A percentile compares a stretch with the other conserved stretches of the same genome.
Conservation (phyloP, 2,797 vertebrate genomes). For the Calcarius lapponicus region DNA sequence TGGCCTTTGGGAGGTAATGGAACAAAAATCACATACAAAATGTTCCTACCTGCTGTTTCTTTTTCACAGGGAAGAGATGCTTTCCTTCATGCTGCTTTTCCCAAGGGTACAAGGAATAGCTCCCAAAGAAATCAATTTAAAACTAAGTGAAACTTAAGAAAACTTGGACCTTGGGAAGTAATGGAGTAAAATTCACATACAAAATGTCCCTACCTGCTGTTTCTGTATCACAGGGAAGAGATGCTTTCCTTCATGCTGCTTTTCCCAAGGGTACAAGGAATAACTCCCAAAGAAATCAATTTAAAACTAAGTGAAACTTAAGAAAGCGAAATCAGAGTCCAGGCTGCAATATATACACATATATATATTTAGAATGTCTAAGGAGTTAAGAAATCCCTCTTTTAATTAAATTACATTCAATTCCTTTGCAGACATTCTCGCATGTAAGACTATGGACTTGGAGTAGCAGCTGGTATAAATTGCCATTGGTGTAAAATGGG, state of each 20-base stretch:
- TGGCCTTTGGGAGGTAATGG: neutral
- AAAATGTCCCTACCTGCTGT: neutral
- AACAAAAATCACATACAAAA: neutral
- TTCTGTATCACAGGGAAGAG: neutral
- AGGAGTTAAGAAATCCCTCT: constrained; percentile 24
- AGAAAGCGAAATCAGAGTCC: constrained; percentile 26
- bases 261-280: neutral
- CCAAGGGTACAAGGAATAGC: neutral
- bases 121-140: constrained; percentile 8
- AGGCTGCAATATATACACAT: neutral
- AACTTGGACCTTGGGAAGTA: neutral
- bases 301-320: constrained; percentile 4
- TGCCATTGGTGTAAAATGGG: constrained; percentile 58
- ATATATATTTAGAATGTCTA: neutral
- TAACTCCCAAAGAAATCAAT: neutral
- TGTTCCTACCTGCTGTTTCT: neutral
- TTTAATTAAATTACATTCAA: constrained; percentile 44
- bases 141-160: constrained; percentile 1
- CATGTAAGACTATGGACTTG: neutral
- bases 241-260: neutral
- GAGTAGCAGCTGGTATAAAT: constrained; percentile 55
- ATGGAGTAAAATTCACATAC: neutral
- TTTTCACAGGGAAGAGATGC: neutral
- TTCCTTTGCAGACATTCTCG: constrained; percentile 37
- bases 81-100: neutral